Conservation (phyloP, 2,797 vertebrate species). For the Cuculus canorus region DNA sequence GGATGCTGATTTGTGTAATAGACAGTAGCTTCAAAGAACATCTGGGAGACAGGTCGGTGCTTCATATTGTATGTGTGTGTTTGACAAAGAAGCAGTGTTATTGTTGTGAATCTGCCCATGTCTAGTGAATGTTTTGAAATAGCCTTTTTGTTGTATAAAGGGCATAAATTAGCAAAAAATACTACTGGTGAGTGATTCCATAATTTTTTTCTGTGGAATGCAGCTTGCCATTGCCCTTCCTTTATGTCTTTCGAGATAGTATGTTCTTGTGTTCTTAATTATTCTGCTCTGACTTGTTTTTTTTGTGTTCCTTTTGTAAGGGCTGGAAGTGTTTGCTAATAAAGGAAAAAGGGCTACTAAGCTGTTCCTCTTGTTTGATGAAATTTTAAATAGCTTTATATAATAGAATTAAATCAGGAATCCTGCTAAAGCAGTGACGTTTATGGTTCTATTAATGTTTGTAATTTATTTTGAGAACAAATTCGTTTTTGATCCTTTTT, state of each 20-base stretch:
- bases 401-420: slow-evolving; percentile 32
- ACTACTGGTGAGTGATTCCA: background rate
- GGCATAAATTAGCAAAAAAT: background rate
- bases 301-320: background rate
- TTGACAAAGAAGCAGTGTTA: background rate
- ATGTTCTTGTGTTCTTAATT: background rate
- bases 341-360: slow-evolving; percentile 1
- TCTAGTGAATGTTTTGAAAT: background rate
- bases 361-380: background rate
- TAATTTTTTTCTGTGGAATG: background rate
- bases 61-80: background rate
- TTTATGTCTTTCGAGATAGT: background rate
- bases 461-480: background rate
- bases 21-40: background rate
- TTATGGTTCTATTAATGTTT: background rate
- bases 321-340: background rate
- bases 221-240: background rate
- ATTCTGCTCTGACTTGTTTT: background rate
- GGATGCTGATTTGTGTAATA: background rate
- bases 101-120: background rate
- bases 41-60: background rate
- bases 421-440: background rate
- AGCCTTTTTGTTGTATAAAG: background rate
- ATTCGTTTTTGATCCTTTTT: background rate
- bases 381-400: background rate